Conservation (phyloP, 2,888 invertebrate species). For the Mesodorylaimus sp. region DNA sequence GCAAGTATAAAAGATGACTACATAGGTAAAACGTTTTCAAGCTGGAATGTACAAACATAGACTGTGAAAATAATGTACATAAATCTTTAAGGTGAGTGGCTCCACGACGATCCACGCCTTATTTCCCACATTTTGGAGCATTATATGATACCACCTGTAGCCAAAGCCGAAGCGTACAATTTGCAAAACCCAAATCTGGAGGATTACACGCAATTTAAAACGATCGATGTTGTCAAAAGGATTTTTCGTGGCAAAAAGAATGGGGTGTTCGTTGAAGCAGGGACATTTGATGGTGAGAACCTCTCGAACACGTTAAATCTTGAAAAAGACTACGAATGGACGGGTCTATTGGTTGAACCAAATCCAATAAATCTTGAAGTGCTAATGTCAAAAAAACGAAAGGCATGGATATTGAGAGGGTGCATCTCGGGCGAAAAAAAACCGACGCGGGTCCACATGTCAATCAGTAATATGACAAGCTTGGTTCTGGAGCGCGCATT, state of each 20-base stretch:
- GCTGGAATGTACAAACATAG: too few species aligned
- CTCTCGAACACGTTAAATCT: constrained; percentile 11
- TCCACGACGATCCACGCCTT: constrained; percentile 1
- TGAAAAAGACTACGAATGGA: constrained; percentile 11
- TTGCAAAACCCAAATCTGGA: too few species aligned
- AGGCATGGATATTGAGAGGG: constrained; percentile 7
- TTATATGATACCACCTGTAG: background rate
- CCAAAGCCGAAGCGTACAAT: too few species aligned
- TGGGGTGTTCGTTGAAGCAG: constrained; percentile 12
- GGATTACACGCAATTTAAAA: too few species aligned
- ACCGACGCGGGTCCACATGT: constrained; percentile 4
- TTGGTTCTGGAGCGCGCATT: too few species aligned
- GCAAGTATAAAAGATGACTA: too few species aligned
- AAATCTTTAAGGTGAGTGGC: too few species aligned
- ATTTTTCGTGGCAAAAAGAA: background rate
- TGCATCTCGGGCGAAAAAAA: constrained; percentile 3
- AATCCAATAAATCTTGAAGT: constrained; percentile 8
- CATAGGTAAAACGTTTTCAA: too few species aligned
- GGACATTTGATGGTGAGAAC: constrained; percentile 12
- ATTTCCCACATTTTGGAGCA: background rate
- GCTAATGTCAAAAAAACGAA: constrained; percentile 7
- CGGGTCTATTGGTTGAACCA: constrained; percentile 11
- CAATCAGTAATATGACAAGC: constrained; percentile 9
- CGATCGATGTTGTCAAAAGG: too few species aligned
- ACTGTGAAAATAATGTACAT: too few species aligned